Conservation (phyloP, 1,140 invertebrate species). For the Trachelipus rathkii region DNA sequence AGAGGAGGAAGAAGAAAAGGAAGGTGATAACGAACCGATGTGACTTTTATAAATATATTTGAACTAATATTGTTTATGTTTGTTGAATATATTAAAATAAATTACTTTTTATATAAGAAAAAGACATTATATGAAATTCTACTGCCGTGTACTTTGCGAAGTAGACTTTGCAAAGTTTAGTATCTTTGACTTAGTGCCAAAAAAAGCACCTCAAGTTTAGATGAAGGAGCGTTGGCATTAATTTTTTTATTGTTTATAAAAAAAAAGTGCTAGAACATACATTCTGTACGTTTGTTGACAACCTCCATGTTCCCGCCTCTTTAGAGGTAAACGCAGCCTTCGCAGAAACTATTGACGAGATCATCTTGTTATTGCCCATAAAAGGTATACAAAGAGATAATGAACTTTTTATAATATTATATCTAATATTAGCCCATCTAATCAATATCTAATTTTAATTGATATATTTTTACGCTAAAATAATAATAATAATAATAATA, state of each 20-base stretch:
- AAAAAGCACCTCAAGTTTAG: neutral
- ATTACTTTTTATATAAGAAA: conserved; percentile 1
- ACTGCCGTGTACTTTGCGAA: neutral
- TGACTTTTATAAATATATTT: conserved; percentile 28
- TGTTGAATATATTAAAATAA: conserved; percentile 7
- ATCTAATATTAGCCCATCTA: neutral
- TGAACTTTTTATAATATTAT: neutral
- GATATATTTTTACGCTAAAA: neutral
- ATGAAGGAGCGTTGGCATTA: neutral
- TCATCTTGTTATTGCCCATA: neutral
- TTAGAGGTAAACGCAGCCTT: neutral
- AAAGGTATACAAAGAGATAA: neutral
- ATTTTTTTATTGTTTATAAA: neutral
- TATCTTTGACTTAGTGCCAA: neutral
- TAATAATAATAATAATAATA: too few relatives aligned
- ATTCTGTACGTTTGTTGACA: neutral
- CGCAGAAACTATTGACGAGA: neutral
- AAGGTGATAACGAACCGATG: conserved; percentile 43
- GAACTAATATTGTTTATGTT: neutral
- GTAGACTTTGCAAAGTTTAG: neutral
- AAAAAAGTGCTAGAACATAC: neutral
- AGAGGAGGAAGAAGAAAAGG: conserved; percentile 35
- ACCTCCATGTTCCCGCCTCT: neutral
- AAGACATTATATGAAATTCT: conserved; percentile 6
- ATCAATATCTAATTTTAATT: neutral